Evolutionary conservation across 2,888 invertebrate genomes (phyloP).

Genomic region (Amphipyra tragopoginis): DNA sequence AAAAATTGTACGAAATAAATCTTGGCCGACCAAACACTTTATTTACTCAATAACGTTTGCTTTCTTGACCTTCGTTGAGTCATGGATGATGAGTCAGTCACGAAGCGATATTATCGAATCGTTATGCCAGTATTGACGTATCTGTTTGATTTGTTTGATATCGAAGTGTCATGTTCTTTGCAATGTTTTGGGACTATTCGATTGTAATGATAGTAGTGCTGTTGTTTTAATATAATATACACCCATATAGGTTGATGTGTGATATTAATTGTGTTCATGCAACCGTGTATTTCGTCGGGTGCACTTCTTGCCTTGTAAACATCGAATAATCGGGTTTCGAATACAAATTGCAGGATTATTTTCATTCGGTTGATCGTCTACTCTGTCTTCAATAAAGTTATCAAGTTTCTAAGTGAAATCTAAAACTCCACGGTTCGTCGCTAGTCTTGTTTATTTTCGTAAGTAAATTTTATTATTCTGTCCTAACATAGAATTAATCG

Average conservation of each 20-base stretch:
- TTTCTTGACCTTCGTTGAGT: constrained; percentile 68
- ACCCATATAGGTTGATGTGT: no score
- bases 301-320: no score
- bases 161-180: constrained; percentile 28
- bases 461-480: constrained; percentile 1
- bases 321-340: neutral
- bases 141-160: constrained; percentile 46
- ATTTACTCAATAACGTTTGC: constrained; percentile 64
- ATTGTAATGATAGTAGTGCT: constrained; percentile 13
- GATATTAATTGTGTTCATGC: no score
- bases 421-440: constrained; percentile 19
- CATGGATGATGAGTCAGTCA: constrained; percentile 63
- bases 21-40: constrained; percentile 53
- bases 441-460: constrained; percentile 8
- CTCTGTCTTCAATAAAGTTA: no score
- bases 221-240: constrained; percentile 2
- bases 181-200: constrained; percentile 30
- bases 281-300: no score
- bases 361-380: neutral
- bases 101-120: constrained; percentile 54
- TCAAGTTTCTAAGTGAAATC: constrained; percentile 16
- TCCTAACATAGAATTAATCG: constrained; percentile 8
- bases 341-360: neutral
- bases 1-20: constrained; percentile 51
- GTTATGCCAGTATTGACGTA: constrained; percentile 43